Evolutionary conservation across 2,113 vertebrate species (phyloP), one percentile per base, ranked within the genome.

Genomic region (Piaya cayana): DNA sequence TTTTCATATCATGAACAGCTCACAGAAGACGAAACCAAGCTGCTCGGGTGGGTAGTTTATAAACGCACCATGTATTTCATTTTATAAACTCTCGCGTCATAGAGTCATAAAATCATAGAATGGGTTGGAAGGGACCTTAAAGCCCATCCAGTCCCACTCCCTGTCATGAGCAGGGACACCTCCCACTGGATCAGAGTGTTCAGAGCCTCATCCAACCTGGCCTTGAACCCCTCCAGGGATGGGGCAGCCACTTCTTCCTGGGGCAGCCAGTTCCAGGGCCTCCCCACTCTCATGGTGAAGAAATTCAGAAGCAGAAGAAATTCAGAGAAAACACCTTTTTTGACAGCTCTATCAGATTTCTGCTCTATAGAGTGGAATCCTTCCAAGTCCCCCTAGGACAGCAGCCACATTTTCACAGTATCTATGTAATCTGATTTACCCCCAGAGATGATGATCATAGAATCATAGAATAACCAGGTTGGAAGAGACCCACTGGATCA

Each of bases 271-370:
- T n/a, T n/a, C n/a, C n/a, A n/a, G n/a, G n/a, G n/a, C n/a, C n/a
- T n/a, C n/a, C n/a, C n/a, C n/a, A n/a, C n/a, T n/a, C n/a, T n/a
- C n/a, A n/a, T n/a, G n/a, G n/a, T n/a, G n/a, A n/a, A n/a, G n/a
- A n/a, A n/a, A n/a, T n/a, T 69, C 85, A 95, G 17, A 90, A 79
- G 60, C 30, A 95, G 90, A n/a, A n/a, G n/a, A n/a, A n/a, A n/a
- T n/a, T n/a, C n/a, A n/a, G 82, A 90, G 92, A 91, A 43, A 70
- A 45, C 49, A 69, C 36, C 42, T 36, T 42, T 76, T 92, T 59
- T 82, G 76, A 89, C 32, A 76, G 45, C 20, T 50, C 60, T 50
- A 50, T 84, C 49, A 52, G 81, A 72, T 74, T 91, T 95, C 71
- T 90, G 23, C 55, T 63, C 26, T 56, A 49, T 21, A 63, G 89